Conservation (phyloP, 2,888 invertebrate genomes). For the Prenolepis imparis region DNA sequence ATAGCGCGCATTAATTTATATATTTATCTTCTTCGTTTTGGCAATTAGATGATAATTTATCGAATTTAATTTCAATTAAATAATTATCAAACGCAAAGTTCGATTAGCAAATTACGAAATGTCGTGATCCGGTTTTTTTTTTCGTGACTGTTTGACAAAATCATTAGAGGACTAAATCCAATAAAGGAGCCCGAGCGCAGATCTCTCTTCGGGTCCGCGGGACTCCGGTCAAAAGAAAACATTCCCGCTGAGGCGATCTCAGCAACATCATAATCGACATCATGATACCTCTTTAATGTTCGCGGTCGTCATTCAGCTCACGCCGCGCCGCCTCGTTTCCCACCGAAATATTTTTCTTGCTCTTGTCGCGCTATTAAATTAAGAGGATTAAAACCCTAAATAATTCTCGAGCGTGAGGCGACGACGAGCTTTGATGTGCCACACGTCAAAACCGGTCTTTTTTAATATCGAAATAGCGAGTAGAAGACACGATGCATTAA, state of each 20-base stretch:
- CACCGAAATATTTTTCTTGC: conserved; percentile 51
- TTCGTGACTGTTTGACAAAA: conserved; percentile 79
- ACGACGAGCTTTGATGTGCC: conserved; percentile 58
- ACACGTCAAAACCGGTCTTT: conserved; percentile 73
- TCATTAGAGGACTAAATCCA: conserved; percentile 83
- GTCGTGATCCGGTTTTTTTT: conserved; percentile 71
- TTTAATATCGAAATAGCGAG: conserved; percentile 55
- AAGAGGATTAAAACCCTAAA: conserved; percentile 74
- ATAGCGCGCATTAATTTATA: not conserved
- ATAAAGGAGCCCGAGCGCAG: conserved; percentile 75
- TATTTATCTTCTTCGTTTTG: not conserved
- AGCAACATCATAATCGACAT: conserved; percentile 81
- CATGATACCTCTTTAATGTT: conserved; percentile 69
- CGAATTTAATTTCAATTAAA: conserved; percentile 77
- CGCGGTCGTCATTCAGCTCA: conserved; percentile 34
- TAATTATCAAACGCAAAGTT: conserved; percentile 65
- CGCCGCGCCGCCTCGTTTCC: conserved; percentile 35
- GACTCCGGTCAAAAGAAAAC: conserved; percentile 78
- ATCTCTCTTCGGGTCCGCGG: conserved; percentile 62
- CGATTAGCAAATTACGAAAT: conserved; percentile 73
- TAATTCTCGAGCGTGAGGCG: conserved; percentile 70
- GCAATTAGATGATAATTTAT: conserved; percentile 47
- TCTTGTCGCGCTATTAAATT: conserved; percentile 73
- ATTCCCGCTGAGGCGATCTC: conserved; percentile 80
- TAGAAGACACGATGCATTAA: conserved; percentile 41